phyloP scores from a whole-genome alignment of 2,113 vertebrate genomes.

The Odocoileus hemionus region DNA sequence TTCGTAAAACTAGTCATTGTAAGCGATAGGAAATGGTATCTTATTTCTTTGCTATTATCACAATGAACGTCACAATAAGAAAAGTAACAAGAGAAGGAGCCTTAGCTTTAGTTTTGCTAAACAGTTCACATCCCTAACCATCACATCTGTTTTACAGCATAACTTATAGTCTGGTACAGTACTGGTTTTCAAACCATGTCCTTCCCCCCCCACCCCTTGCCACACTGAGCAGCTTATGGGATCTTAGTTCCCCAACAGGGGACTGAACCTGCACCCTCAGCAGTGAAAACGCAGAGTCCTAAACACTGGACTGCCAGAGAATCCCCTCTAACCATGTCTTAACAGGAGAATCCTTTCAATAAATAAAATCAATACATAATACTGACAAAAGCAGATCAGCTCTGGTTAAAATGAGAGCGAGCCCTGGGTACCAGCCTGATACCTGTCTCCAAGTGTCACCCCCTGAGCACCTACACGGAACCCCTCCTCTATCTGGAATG shows the following conservation, averaged over 20 bases:
- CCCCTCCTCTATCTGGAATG: neutral
- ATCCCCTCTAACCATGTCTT: neutral
- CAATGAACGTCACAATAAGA: neutral
- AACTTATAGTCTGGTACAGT: neutral
- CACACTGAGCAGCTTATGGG: neutral
- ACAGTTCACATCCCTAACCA: neutral
- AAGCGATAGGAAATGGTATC: neutral
- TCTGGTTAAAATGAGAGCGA: neutral
- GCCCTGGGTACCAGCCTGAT: neutral
- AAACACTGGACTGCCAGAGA: neutral
- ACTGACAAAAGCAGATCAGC: neutral
- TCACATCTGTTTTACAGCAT: neutral
- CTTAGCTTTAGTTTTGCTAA: neutral
- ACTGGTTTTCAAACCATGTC: neutral
- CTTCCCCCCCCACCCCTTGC: neutral
- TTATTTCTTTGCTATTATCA: neutral
- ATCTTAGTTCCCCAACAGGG: neutral
- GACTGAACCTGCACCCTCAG: neutral
- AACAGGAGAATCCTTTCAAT: neutral
- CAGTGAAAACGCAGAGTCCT: neutral
- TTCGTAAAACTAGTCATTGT: neutral
- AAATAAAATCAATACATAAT: conserved; percentile 25
- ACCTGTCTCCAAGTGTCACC: neutral
- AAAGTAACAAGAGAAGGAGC: neutral
- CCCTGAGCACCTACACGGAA: neutral